Conservation (phyloP, 2,888 invertebrate genomes). For the Molanna angustata region DNA sequence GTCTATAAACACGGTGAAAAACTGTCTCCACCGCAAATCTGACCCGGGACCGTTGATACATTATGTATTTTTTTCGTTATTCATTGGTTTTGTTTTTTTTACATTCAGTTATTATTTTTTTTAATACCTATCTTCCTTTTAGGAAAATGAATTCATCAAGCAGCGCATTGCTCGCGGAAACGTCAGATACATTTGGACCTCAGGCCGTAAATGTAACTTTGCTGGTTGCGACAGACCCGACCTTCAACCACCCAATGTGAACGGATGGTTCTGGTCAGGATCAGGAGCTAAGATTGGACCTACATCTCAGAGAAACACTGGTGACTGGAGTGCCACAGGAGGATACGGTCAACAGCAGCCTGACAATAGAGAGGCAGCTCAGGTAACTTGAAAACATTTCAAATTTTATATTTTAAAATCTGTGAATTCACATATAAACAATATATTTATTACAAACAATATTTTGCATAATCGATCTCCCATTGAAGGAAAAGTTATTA, state of each 20-base stretch:
- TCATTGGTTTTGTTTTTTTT: too few species aligned
- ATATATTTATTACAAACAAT: too few species aligned
- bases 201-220: slow-evolving; percentile 89
- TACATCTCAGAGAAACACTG: slow-evolving; percentile 83
- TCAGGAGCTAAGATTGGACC: slow-evolving; percentile 89
- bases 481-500: too few species aligned
- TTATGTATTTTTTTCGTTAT: too few species aligned
- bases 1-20: too few species aligned
- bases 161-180: slow-evolving; percentile 79
- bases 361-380: slow-evolving; percentile 86
- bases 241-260: slow-evolving; percentile 79
- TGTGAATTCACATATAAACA: too few species aligned
- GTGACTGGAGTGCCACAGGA: slow-evolving; percentile 87
- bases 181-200: slow-evolving; percentile 85
- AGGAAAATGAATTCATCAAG: slow-evolving; percentile 86
- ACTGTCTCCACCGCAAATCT: too few species aligned
- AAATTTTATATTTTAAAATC: too few species aligned
- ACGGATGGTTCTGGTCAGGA: slow-evolving; percentile 94
- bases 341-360: slow-evolving; percentile 86
- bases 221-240: slow-evolving; percentile 83
- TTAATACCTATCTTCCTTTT: too few species aligned
- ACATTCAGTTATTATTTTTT: too few species aligned
- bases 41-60: too few species aligned
- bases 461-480: too few species aligned
- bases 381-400: slow-evolving; percentile 61